Conservation (phyloP, 2,888 invertebrate species). For the Aethes cnicana region DNA sequence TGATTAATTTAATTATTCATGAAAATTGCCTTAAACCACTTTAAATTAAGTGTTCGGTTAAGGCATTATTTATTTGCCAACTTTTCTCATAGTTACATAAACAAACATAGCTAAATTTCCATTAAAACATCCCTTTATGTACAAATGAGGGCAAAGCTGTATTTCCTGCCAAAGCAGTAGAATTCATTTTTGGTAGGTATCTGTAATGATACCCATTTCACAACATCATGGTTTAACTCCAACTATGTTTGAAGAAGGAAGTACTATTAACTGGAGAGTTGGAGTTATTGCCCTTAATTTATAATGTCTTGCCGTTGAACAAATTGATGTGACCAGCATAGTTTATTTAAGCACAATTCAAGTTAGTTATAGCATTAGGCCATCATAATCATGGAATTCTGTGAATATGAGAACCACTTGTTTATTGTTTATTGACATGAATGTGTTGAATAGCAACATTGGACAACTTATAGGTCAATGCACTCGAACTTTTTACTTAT, state of each 20-base stretch:
- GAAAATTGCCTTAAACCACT: no score
- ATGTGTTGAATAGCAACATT: slow-evolving; percentile 8
- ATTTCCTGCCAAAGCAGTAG: neutral
- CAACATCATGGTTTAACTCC: slow-evolving; percentile 28
- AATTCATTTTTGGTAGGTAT: neutral
- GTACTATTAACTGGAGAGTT: slow-evolving; percentile 70
- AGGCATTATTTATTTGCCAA: no score
- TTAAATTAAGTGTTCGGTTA: no score
- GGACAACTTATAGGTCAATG: slow-evolving; percentile 45
- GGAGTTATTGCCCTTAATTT: slow-evolving; percentile 76
- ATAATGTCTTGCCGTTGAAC: slow-evolving; percentile 16
- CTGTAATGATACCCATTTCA: neutral
- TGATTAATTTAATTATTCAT: no score
- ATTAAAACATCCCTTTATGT: no score
- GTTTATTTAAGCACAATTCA: slow-evolving; percentile 15
- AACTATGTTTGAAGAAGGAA: slow-evolving; percentile 64
- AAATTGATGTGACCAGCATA: slow-evolving; percentile 21
- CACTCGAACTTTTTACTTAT: slow-evolving; percentile 46
- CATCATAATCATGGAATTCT: neutral
- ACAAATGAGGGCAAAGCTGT: no score
- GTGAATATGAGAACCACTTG: neutral
- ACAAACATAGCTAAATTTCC: no score
- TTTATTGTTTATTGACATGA: neutral
- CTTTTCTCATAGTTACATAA: no score
- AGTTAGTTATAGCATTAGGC: slow-evolving; percentile 7